Evolutionary conservation across 2,888 invertebrate species (phyloP), one percentile per base, ranked within the genome.

Genomic region (Drosophila anomalata): DNA sequence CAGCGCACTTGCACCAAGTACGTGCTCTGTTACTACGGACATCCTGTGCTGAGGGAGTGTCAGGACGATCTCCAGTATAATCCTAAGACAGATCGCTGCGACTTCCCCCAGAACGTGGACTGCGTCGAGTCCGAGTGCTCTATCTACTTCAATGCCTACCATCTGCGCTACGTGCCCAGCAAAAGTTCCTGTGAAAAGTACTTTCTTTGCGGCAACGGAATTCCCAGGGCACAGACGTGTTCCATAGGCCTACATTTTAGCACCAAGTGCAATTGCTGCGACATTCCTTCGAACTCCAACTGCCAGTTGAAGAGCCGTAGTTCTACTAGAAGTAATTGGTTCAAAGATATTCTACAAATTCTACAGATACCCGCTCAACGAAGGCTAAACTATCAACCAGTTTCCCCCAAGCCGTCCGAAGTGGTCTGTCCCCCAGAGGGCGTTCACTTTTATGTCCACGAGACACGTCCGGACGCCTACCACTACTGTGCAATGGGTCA

Each of bases 1-100:
- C 81, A 83, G 67, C 85, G 89, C 29, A 91, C 90, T 20, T 91
- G 91, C 57, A 88, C 79, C 22, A 90, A 88, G 51, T 91, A 88
- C 62, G 81, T 89, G 0, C 61, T 91, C n/a, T 91, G 91, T 47
- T 90, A 87, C 70, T 82, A 62, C 33, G 72, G 77, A 0, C 61
- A 52, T 3, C 84, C 90, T 0, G 79, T 91, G 0, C 17, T 90
- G 12, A 78, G 87, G 14, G 60, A 87, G 42, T 91, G 91, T 36
- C 61, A 73, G 0, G 90, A 91, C 63, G 87, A 86, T 2, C 66
- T 91, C 2, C 90, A 91, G 42, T 91, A 88, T 54, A 91, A 91
- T 72, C 42, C 76, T 0, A 62, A 71, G 1, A 90, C 91, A 5
- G 86, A 88, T 76, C 91, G 90, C n/a, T 91, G 91, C 42, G 91